Base-by-base conservation (phyloP, 1,140 invertebrate genomes). In the Aplysia californica region DNA sequence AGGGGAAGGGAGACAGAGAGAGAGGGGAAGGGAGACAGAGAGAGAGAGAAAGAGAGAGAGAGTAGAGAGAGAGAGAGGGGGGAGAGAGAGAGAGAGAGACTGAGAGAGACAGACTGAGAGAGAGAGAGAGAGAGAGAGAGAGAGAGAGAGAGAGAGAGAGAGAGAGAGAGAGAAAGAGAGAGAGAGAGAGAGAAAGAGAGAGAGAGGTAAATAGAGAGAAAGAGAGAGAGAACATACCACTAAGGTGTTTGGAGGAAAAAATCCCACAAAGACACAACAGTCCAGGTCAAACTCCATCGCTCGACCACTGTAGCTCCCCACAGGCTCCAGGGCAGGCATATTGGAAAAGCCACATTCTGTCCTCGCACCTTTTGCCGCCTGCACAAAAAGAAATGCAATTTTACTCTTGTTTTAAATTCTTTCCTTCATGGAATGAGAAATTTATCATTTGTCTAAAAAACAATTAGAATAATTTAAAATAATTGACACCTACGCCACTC, bases 201-300 rank as follows among this genome's bases (percentile, higher is more conserved):
- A 21, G 36, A 38, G 36, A 69, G 67, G 50, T 36, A 69, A 33
- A 31, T n/a, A 69, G 67, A 69, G 36, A 38, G 36, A 50, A n/a
- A 66, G n/a, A 33, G 31, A 66, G n/a, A n/a, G n/a, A n/a, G n/a
- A n/a, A n/a, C n/a, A n/a, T n/a, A n/a, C n/a, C n/a, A n/a, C n/a
- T n/a, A n/a, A n/a, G n/a, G n/a, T n/a, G n/a, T n/a, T n/a, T n/a
- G n/a, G 29, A 31, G 21, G 26, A 36, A 31, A 35, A 66, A 6
- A 15, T 21, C 6, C 18, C 10, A 39, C 20, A 39, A 38, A 21
- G 36, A 39, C 10, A 26, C 20, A 21, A 35, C 15, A 21, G 59
- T 15, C 44, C 44, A 50, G 15, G 44, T n/a, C 44, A n/a, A 50
- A 50, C 44, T 50, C 15, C 44, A n/a, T 50, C 15, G 15, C 15